Conservation (phyloP, 35 echinoderm and acorn worm genomes). For the Patiria miniata region DNA sequence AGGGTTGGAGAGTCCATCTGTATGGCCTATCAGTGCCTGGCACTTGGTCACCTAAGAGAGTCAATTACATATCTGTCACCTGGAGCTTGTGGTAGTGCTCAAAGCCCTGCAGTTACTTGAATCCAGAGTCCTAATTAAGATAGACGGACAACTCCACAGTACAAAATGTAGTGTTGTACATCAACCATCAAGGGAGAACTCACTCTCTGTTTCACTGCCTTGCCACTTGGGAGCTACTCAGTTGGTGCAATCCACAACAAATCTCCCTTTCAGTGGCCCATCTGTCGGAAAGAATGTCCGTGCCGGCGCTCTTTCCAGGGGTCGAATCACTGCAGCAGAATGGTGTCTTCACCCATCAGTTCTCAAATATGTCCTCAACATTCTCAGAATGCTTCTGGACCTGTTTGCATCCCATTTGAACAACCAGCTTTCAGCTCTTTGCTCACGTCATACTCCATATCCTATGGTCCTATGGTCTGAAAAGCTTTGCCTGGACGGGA, state of each 20-base stretch:
- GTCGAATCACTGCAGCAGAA: background rate
- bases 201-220: background rate
- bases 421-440: slow-evolving; percentile 15
- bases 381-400: slow-evolving; percentile 22
- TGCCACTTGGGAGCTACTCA: background rate
- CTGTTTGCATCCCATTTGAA: slow-evolving; percentile 49
- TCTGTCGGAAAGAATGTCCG: slow-evolving; percentile 10
- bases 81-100: too few relatives aligned
- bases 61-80: too few relatives aligned
- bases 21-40: too few relatives aligned
- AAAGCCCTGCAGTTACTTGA: too few relatives aligned
- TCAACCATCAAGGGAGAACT: slow-evolving; percentile 3
- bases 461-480: slow-evolving; percentile 28
- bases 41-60: too few relatives aligned
- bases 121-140: background rate
- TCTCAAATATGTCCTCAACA: background rate
- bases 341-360: slow-evolving; percentile 20
- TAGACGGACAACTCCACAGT: slow-evolving; percentile 19
- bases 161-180: too few relatives aligned
- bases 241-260: background rate
- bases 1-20: too few relatives aligned
- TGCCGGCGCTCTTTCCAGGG: slow-evolving; percentile 36
- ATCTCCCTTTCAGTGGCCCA: slow-evolving; percentile 2
- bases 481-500: slow-evolving; percentile 32
- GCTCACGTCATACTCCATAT: background rate